Conservation (phyloP, 2,797 vertebrate species). For the Coranthus polyacanthus region DNA sequence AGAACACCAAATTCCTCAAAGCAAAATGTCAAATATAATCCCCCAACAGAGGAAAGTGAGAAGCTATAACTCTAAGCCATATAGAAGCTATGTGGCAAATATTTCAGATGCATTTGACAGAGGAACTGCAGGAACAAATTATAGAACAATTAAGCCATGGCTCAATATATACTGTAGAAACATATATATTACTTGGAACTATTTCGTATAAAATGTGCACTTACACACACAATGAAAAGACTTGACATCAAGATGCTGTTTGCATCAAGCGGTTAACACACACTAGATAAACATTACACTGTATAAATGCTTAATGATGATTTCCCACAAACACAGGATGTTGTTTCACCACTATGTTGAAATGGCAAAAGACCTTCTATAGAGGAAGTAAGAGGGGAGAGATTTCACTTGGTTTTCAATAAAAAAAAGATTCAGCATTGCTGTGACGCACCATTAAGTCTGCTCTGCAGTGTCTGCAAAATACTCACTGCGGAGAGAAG, state of each 20-base stretch:
- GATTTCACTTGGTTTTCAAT: slow-evolving; percentile 41
- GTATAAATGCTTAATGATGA: neutral
- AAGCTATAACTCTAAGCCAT: slow-evolving; percentile 21
- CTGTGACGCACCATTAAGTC: slow-evolving; percentile 68
- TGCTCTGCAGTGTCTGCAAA: slow-evolving; percentile 71
- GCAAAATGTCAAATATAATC: slow-evolving; percentile 60
- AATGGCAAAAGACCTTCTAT: slow-evolving; percentile 14
- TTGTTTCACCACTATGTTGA: slow-evolving; percentile 16
- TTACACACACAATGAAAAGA: neutral
- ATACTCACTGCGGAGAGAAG: slow-evolving; percentile 63
- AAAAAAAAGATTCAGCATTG: slow-evolving; percentile 39
- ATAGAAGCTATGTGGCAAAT: slow-evolving; percentile 1
- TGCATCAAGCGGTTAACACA: neutral
- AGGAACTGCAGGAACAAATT: slow-evolving; percentile 20
- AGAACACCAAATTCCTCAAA: slow-evolving; percentile 47
- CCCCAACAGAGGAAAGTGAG: slow-evolving; percentile 2
- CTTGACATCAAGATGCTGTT: neutral
- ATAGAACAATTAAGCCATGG: neutral
- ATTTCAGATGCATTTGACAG: slow-evolving; percentile 27
- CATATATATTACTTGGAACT: slow-evolving; percentile 2
- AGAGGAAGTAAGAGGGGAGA: slow-evolving; percentile 45
- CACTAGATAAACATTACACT: neutral
- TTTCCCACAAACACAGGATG: slow-evolving; percentile 19
- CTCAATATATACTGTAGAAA: neutral
- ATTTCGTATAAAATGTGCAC: neutral